Base-by-base conservation (phyloP, 2,113 vertebrate species). In the Platysteira castanea region DNA sequence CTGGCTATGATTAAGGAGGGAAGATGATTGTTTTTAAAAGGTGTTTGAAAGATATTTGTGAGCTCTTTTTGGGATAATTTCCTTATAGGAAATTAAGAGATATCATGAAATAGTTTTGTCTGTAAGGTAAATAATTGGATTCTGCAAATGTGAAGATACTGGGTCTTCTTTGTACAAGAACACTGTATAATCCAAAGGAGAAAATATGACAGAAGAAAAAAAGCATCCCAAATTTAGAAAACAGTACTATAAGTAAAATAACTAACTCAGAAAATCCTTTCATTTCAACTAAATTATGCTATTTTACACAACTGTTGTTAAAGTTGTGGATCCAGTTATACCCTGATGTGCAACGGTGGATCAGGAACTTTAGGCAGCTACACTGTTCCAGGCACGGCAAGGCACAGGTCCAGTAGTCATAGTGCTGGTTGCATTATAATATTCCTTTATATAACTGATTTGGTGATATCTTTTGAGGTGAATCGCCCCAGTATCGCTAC, bases 401-500 rank as follows among this genome's bases (percentile, higher is more conserved):
- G 17, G 52, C 12, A 90, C 6, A 61, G 22, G 20, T 3, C 1
- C 8, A 46, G 7, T 23, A 76, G 13, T 47, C 28, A 37, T 11
- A 65, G 15, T 10, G 2, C 17, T 54, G 21, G 5, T 2, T 56
- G 2, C 12, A 52, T 46, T 41, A 18, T 16, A 46, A 30, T 44
- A 49, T 12, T 71, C 23, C 24, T 53, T 73, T 23, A 15, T 49
- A 2, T 44, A 61, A 61, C 6, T 54, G 26, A 63, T 82, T 59
- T 20, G 14, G 8, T 60, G 44, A 6, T 50, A 27, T 8, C 23
- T 68, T 54, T 87, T 39, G 60, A 79, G 44, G 5, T 13, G 24
- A 47, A 42, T 10, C 1, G 0, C 8, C 3, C 6, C 8, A 61
- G 0, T 37, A 41, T 21, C 0, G 0, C 24, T 31, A 42, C 18